These are phyloP conservation scores for Halcyon leucocephala DNA, from an alignment of 2,797 vertebrate species.

Conservation along the genomic window DNA sequence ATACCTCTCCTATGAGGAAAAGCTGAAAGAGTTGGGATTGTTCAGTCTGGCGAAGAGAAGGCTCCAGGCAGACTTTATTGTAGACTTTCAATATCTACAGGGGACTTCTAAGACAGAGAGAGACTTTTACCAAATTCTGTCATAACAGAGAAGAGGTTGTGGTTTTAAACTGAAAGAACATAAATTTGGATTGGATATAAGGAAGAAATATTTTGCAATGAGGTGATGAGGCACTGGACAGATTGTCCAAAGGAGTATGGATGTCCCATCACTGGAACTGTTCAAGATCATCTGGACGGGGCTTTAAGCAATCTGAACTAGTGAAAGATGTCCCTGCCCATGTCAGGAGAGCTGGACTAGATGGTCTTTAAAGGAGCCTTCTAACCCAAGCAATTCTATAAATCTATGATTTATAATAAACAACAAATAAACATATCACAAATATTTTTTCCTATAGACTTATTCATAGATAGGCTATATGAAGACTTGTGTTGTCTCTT, in stretches of 20 bases:
- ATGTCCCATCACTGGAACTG: not conserved
- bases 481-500: not conserved
- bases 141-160: not conserved
- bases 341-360: accelerated
- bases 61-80: accelerated
- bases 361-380: not conserved
- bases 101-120: not conserved
- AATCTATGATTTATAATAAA: not conserved
- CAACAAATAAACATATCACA: not conserved
- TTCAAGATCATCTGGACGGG: not conserved
- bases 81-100: not conserved
- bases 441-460: not conserved
- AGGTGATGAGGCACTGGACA: not conserved
- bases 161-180: not conserved
- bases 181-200: not conserved
- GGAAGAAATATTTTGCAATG: too few relatives aligned
- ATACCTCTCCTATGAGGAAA: not conserved
- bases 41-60: not conserved
- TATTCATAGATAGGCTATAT: not conserved
- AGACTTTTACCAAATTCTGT: not conserved
- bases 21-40: not conserved
- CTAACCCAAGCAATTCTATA: not conserved
- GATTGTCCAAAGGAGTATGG: not conserved
- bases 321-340: not conserved
- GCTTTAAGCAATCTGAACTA: not conserved